Base-by-base conservation (phyloP, 2,113 vertebrate genomes). In the Atractosteus spatula region DNA sequence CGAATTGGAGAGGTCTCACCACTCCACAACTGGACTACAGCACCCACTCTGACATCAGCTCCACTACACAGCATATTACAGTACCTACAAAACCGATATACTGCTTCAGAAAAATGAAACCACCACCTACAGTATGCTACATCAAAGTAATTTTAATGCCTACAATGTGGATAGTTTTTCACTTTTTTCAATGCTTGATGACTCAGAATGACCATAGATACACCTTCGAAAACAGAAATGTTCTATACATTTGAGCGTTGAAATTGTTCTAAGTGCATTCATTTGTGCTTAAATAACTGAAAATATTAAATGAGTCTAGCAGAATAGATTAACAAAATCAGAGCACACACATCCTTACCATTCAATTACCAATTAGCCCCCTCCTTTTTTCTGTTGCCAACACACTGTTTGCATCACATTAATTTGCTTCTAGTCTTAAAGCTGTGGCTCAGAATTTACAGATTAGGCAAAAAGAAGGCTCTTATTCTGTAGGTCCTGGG, bases 221-320 rank as follows among this genome's bases (percentile, higher is more conserved):
- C 11, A 14, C 42, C 74, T 69, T 65, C 69, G 57, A 77, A 76
- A 62, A 62, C 13, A 63, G 66, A 77, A 69, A 61, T 72, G 74
- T 66, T 75, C 70, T 66, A 77, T 79, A 70, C 71, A 79, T 82
- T 73, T 66, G 43, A 43, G 72, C 11, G 12, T 72, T 74, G 74
- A 77, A 83, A 69, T 66, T 66, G 41, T 68, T 81, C 74, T 72
- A 76, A 77, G 44, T 42, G 56, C 51, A 67, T 75, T 41, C 70
- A 70, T 67, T 76, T 75, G 75, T 78, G 70, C 74, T 75, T 82
- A 76, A 82, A 80, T 76, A 81, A 71, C 80, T 82, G 43, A 75
- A 77, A 72, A 73, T 66, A 55, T 78, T 55, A 77, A 81, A 78
- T 76, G 74, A 79, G 71, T 65, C 68, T 41, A 68, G 68, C 51